Evolutionary conservation across 2,113 vertebrate species (phyloP).

Genomic region (Zingel zingel): DNA sequence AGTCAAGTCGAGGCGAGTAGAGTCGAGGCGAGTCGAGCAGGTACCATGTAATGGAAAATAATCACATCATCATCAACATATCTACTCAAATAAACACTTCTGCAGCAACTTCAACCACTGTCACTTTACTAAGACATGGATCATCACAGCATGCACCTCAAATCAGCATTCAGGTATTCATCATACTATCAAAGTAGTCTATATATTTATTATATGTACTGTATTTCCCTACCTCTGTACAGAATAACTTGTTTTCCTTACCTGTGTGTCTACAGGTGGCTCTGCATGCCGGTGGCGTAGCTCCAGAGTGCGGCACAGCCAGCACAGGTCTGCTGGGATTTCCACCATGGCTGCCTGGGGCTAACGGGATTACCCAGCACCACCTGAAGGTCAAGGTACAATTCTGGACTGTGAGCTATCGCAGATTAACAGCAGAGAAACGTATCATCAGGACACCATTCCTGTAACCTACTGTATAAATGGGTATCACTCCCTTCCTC

Average conservation of each 20-base stretch:
- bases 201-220: background rate
- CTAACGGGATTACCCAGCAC: slow-evolving; percentile 76
- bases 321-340: slow-evolving; percentile 62
- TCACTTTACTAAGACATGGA: background rate
- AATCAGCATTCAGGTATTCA: background rate
- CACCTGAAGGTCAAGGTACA: slow-evolving; percentile 74
- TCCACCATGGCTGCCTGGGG: slow-evolving; percentile 29
- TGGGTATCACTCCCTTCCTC: background rate
- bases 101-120: background rate
- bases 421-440: slow-evolving; percentile 62
- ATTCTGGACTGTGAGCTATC: slow-evolving; percentile 50
- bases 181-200: background rate
- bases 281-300: slow-evolving; percentile 64
- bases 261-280: slow-evolving; percentile 78
- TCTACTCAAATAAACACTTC: background rate
- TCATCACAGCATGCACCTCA: background rate
- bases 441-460: slow-evolving; percentile 9
- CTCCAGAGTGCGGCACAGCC: slow-evolving; percentile 56
- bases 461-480: slow-evolving; percentile 29
- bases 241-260: slow-evolving; percentile 57
- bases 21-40: too few species aligned
- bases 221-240: background rate
- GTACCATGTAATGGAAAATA: too few species aligned
- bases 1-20: too few species aligned
- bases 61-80: background rate